Evolutionary conservation across 2,113 vertebrate species (phyloP).

Genomic region (Caracal caracal): DNA sequence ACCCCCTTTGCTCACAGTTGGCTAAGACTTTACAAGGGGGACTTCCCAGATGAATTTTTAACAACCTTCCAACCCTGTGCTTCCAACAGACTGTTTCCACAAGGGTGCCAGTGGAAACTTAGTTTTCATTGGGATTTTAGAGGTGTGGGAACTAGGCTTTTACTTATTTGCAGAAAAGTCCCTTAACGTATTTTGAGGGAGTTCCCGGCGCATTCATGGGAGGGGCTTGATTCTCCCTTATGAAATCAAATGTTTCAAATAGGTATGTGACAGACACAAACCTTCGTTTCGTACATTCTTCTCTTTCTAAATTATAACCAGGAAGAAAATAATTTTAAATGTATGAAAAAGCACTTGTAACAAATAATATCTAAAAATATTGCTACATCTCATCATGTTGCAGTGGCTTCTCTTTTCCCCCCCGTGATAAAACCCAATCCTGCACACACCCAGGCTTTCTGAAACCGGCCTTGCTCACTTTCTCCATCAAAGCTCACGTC

Average conservation of each 20-base stretch:
- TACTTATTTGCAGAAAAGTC: neutral
- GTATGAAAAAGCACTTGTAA: neutral
- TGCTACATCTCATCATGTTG: neutral
- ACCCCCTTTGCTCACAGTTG: no score
- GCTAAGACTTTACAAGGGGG: neutral
- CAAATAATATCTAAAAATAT: neutral
- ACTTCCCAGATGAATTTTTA: neutral
- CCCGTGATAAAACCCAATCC: neutral
- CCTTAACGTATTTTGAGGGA: neutral
- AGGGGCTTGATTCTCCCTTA: neutral
- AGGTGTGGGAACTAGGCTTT: neutral
- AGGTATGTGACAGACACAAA: neutral
- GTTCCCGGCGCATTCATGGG: neutral
- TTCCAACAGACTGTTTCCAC: neutral
- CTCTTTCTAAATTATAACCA: neutral
- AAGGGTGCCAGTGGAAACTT: neutral
- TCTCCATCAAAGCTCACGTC: no score
- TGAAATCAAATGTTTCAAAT: neutral
- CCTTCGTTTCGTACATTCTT: neutral
- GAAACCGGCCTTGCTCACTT: fast-evolving
- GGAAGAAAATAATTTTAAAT: neutral
- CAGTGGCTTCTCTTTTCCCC: neutral
- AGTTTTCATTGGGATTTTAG: neutral
- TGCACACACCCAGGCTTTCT: fast-evolving
- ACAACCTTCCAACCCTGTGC: neutral